A percentile compares a stretch with the other conserved stretches of the same genome.
phyloP scores from a whole-genome alignment of 2,113 vertebrate species.

The human region GRCh38 chr13:38607001-38607500 shows the following conservation, averaged over 20 bases:
- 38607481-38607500: not conserved
- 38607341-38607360: not conserved
- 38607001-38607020: not conserved
- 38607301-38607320: not conserved
- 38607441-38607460: not conserved
- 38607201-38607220: not conserved
- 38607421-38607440: not conserved
- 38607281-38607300: not conserved
- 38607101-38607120: not conserved
- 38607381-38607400: not conserved
- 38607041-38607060: not conserved
- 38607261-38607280: not conserved
- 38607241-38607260: not conserved
- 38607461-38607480: not conserved
- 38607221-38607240: not conserved
- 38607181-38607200: no score
- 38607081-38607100: not conserved
- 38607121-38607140: not conserved
- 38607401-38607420: not conserved
- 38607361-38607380: not conserved
- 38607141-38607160: not conserved
- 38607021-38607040: rapidly evolving
- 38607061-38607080: not conserved
- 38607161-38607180: not conserved
- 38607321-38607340: not conserved